Conservation (phyloP, 2,797 vertebrate genomes). For the Masticophis lateralis region DNA sequence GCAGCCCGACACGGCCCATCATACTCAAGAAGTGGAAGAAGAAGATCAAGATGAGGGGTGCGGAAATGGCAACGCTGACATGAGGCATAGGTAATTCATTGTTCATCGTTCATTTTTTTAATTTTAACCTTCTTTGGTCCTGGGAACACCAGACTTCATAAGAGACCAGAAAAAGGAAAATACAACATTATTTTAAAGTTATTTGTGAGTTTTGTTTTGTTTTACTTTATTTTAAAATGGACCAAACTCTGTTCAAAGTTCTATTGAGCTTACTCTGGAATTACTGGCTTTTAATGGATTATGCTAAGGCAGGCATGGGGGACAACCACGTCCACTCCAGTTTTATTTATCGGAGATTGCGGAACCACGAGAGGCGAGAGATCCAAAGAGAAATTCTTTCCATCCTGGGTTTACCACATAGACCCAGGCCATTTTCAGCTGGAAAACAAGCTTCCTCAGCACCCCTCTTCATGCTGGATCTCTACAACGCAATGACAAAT, state of each 20-base stretch:
- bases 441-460: conserved; percentile 96
- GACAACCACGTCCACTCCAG: conserved; percentile 99
- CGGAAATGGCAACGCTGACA: conserved; percentile 73
- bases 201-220: background rate
- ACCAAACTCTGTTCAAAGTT: conserved; percentile 74
- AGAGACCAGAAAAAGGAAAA: conserved; percentile 68
- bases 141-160: conserved; percentile 65
- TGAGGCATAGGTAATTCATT: conserved; percentile 75
- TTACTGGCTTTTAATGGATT: conserved; percentile 84
- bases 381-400: conserved; percentile 99
- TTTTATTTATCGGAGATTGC: conserved; percentile 97
- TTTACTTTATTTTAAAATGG: conserved; percentile 70
- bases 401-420: conserved; percentile 96
- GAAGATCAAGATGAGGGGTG: conserved; percentile 67
- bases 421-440: conserved; percentile 95
- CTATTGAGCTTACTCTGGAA: conserved; percentile 88
- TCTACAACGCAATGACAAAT: conserved; percentile 97
- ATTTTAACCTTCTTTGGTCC: conserved; percentile 36
- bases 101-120: conserved; percentile 43
- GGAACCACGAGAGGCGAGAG: conserved; percentile 96
- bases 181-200: conserved; percentile 49
- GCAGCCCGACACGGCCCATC: conserved; percentile 68
- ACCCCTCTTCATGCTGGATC: conserved; percentile 98
- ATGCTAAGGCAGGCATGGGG: conserved; percentile 83
- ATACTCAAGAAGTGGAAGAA: conserved; percentile 66